Evolutionary conservation across 2,797 vertebrate genomes (phyloP).

Genomic region (Cygnus olor): DNA sequence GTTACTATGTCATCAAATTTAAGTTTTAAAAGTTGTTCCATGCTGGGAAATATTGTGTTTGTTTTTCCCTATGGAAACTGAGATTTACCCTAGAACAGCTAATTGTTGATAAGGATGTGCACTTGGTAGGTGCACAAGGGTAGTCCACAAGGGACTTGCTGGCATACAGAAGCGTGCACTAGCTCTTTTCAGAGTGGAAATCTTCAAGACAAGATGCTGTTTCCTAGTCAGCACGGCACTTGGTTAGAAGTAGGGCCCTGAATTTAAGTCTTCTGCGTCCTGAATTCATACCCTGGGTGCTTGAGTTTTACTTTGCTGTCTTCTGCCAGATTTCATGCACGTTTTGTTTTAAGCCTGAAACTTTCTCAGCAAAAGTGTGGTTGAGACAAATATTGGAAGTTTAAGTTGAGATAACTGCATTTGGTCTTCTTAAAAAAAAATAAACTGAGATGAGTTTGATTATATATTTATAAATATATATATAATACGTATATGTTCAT

Average conservation of each 20-base stretch:
- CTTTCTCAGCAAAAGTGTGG: accelerated
- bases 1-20: neutral
- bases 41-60: accelerated
- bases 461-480: neutral
- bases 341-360: neutral
- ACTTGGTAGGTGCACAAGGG: accelerated
- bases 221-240: neutral
- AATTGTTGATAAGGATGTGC: accelerated
- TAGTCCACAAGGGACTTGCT: neutral
- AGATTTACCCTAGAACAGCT: too few species aligned
- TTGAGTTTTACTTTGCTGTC: neutral
- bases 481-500: too few species aligned
- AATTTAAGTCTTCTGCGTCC: accelerated
- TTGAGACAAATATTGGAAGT: accelerated
- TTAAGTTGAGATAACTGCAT: accelerated
- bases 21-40: neutral
- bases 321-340: neutral
- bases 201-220: accelerated
- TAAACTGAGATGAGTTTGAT: too few species aligned
- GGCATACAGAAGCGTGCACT: accelerated
- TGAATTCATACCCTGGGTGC: accelerated
- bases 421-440: neutral
- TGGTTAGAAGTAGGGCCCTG: neutral
- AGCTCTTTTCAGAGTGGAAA: neutral
- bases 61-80: neutral